Base-by-base conservation (phyloP, 2,113 vertebrate genomes). In the Dipodomys merriami region DNA sequence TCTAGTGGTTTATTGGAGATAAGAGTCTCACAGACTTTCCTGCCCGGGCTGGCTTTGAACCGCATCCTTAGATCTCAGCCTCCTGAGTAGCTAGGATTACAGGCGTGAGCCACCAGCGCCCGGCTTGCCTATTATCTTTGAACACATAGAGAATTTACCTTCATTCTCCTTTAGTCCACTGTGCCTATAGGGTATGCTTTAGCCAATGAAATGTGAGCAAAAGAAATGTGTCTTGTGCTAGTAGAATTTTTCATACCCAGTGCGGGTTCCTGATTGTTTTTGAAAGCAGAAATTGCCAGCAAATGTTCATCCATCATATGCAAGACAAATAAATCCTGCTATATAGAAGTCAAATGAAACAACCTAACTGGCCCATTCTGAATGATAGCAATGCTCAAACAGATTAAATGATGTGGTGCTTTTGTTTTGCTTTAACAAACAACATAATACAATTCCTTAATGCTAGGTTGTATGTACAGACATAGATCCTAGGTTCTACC, bases 231-330 rank as follows among this genome's bases (percentile, higher is more conserved):
- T 39, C 5, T 74, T 25, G 30, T 65, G 13, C 39, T 67, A n/a
- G 20, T 23, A 33, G 46, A 49, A 25, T 10, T 87, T 44, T 80
- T 60, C 30, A 78, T 12, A 90, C 7, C 4, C 33, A n/a, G 20
- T 27, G 15, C 7, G 20, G 13, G 9, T 57, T 13, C 0, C 1
- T 5, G 0, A 29, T 8, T 64, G 22, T 5, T 46, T 90, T 0
- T 49, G 18, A 94, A 67, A 84, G 29, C 8, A 82, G 19, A 27
- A 9, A 7, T 33, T 46, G 4, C 25, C 33, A 73, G 6, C 15
- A 68, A 35, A 69, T 44, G 33, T 85, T 53, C n/a, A 39, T 4
- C 68, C 33, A n/a, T 33, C 3, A 8, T 19, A 23, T 82, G 15
- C 53, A 57, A 57, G 4, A 57, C 11, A 57, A 57, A 57, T 18